Percentiles rank a stretch among this genome's conserved stretches.
Evolutionary conservation across 2,888 invertebrate species (phyloP).

Genomic region (Glaucopsyche alexis): DNA sequence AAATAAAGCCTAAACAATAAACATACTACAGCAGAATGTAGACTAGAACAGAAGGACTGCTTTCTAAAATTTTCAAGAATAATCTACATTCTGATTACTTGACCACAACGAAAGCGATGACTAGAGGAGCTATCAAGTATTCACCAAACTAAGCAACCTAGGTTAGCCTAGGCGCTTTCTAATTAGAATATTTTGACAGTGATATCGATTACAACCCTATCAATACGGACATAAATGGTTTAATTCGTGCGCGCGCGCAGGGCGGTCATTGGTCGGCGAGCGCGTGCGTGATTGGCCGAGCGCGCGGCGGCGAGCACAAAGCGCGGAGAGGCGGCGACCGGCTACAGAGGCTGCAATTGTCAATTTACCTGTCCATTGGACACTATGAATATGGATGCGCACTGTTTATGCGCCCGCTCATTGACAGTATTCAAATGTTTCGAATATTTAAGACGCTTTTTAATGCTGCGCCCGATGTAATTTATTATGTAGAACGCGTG

Average conservation of each 20-base stretch:
- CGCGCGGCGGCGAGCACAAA: conserved; percentile 61
- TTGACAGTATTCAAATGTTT: conserved; percentile 37
- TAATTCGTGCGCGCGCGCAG: conserved; percentile 64
- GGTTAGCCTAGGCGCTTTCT: background rate
- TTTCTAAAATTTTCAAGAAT: too few relatives aligned
- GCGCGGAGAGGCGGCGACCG: conserved; percentile 64
- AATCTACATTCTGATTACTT: background rate
- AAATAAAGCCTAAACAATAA: too few relatives aligned
- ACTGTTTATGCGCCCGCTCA: conserved; percentile 38
- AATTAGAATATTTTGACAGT: conserved; percentile 27
- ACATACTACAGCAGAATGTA: too few relatives aligned
- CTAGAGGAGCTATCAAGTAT: background rate
- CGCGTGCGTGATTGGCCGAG: conserved; percentile 41
- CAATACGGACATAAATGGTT: conserved; percentile 58
- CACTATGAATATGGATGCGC: conserved; percentile 68
- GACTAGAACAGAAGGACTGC: too few relatives aligned
- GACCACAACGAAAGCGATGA: background rate
- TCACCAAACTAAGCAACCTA: background rate
- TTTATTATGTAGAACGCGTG: conserved; percentile 17
- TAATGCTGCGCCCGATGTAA: conserved; percentile 23
- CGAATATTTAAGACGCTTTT: conserved; percentile 33
- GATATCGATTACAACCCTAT: conserved; percentile 56
- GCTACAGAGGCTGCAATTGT: conserved; percentile 54
- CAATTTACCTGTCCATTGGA: conserved; percentile 55
- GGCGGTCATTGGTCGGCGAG: conserved; percentile 62